Percentiles rank a stretch among this genome's conserved stretches.
Evolutionary conservation across 2,113 vertebrate genomes (phyloP).

Genomic region (crab-eating macaque (Macaca fascicularis)): T2T-MFA8v1.1 NC_088376.1:135029501-135030000

Average conservation of each 20-base stretch:
- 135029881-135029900: background rate
- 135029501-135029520: background rate
- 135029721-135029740: background rate
- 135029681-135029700: background rate
- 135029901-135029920: background rate
- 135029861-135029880: background rate
- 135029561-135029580: background rate
- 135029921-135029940: background rate
- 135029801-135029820: background rate
- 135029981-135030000: background rate
- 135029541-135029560: background rate
- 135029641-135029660: background rate
- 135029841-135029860: background rate
- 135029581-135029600: background rate
- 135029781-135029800: background rate
- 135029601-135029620: background rate
- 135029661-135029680: background rate
- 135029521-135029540: background rate
- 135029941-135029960: background rate
- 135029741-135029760: background rate
- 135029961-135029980: background rate
- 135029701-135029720: background rate
- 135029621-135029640: background rate
- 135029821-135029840: background rate
- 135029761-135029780: background rate